Evolutionary conservation across 2,797 vertebrate species (phyloP).

Genomic region (Sebastiscus tertius): DNA sequence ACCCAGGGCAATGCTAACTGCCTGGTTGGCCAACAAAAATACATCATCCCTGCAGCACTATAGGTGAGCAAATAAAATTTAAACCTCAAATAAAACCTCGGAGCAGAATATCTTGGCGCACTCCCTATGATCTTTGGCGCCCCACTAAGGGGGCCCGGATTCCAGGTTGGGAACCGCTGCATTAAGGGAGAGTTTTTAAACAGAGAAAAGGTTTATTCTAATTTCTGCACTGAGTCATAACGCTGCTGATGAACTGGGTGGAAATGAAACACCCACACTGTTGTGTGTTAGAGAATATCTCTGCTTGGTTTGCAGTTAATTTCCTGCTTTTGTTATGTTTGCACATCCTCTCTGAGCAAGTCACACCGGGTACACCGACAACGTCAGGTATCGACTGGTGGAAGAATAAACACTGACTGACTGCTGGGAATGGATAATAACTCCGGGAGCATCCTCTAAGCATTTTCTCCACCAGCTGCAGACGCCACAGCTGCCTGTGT

Average conservation of each 20-base stretch:
- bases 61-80: accelerated
- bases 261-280: slow-evolving; percentile 20
- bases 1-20: too few relatives aligned
- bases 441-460: slow-evolving; percentile 46
- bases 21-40: too few relatives aligned
- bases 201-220: neutral
- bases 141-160: neutral
- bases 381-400: slow-evolving; percentile 59
- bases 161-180: neutral
- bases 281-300: slow-evolving; percentile 21
- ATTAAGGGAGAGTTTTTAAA: neutral
- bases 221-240: slow-evolving; percentile 17
- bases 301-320: slow-evolving; percentile 46
- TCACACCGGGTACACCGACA: slow-evolving; percentile 33
- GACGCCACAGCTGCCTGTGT: slow-evolving; percentile 20
- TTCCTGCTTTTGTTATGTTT: slow-evolving; percentile 59
- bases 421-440: slow-evolving; percentile 61
- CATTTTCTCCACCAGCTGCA: slow-evolving; percentile 27
- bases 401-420: slow-evolving; percentile 63
- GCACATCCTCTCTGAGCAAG: slow-evolving; percentile 40
- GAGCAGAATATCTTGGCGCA: too few relatives aligned
- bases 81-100: too few relatives aligned
- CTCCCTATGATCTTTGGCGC: too few relatives aligned
- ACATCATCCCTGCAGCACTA: too few relatives aligned
- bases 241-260: slow-evolving; percentile 9